phyloP scores from a whole-genome alignment of 2,113 vertebrate genomes.

The Columba livia region DNA sequence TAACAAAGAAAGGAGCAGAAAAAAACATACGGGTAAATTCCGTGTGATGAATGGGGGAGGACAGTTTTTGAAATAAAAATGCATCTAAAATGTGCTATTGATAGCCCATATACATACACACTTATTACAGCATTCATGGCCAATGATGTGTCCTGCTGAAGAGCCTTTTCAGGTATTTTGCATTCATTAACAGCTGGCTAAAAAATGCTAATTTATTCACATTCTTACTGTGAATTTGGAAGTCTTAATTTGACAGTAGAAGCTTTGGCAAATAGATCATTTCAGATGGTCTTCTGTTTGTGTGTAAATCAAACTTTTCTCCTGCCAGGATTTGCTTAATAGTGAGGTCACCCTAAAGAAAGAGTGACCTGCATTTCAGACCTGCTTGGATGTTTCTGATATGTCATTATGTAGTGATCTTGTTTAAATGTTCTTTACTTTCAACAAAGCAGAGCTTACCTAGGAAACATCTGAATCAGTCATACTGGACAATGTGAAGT shows the following conservation, averaged over 20 bases:
- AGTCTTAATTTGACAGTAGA: neutral
- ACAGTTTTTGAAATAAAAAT: neutral
- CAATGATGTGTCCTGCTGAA: neutral
- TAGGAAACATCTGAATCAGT: neutral
- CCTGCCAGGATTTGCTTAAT: neutral
- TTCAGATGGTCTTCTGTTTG: neutral
- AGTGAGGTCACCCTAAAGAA: neutral
- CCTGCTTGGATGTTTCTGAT: neutral
- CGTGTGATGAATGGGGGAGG: neutral
- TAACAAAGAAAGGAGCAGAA: neutral
- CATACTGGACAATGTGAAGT: neutral
- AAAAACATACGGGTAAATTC: neutral
- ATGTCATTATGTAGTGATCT: neutral
- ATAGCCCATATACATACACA: accelerated
- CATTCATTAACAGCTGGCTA: neutral
- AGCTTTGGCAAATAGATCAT: neutral
- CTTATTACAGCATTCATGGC: accelerated
- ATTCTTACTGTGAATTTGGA: neutral
- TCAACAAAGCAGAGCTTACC: neutral
- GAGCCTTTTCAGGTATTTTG: neutral
- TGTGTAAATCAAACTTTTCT: neutral
- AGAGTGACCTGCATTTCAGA: neutral
- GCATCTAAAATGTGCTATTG: neutral
- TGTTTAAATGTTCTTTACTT: neutral
- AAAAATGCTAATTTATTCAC: neutral